Evolutionary conservation across 1,140 invertebrate species (phyloP).

Genomic region (Nomia melanderi): DNA sequence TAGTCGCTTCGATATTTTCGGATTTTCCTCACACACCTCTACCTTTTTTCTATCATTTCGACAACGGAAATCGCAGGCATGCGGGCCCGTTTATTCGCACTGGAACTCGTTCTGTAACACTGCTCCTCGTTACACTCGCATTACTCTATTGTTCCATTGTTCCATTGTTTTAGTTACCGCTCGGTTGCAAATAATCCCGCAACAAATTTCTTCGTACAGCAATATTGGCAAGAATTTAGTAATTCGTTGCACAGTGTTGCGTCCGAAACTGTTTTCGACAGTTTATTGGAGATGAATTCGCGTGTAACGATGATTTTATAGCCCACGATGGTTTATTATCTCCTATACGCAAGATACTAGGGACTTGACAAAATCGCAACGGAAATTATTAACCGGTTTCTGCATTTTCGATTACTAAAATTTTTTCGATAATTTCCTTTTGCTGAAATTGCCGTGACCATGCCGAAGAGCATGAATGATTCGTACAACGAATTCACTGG

Average conservation of each 20-base stretch:
- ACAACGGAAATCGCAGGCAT: constrained; percentile 9
- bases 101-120: constrained; percentile 8
- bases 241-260: neutral
- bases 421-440: no score
- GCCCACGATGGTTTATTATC: no score
- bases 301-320: neutral
- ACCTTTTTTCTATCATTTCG: constrained; percentile 18
- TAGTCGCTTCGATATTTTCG: no score
- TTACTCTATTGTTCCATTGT: constrained; percentile 47
- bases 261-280: neutral
- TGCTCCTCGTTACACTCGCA: constrained; percentile 20
- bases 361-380: no score
- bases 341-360: no score
- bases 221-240: constrained; percentile 23
- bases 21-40: no score
- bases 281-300: neutral
- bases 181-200: constrained; percentile 21
- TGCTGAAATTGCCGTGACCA: no score
- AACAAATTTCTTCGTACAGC: constrained; percentile 30
- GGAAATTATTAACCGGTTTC: no score
- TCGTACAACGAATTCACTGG: no score
- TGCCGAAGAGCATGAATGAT: no score
- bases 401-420: no score
- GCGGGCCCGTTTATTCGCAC: neutral
- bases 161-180: constrained; percentile 32